Percentiles rank a stretch among this genome's conserved stretches.
phyloP scores from a whole-genome alignment of 2,797 vertebrate species.

The Toxotes lorentzi region DNA sequence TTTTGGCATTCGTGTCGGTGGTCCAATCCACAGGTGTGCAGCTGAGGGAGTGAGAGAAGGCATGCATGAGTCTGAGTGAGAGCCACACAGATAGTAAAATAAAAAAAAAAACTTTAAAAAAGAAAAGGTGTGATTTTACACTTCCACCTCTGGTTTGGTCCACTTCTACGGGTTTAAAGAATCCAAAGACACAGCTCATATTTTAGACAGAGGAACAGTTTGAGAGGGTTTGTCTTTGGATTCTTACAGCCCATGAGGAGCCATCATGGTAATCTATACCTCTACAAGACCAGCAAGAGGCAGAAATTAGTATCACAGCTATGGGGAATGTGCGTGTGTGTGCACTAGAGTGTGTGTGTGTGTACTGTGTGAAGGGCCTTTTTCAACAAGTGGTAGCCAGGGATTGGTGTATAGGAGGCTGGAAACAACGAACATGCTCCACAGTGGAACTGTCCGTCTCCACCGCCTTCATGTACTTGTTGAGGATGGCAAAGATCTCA shows the following conservation, averaged over 20 bases:
- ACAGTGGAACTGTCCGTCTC: conserved; percentile 99
- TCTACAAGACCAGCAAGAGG: conserved; percentile 67
- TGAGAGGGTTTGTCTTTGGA: conserved; percentile 62
- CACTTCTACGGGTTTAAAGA: conserved; percentile 35
- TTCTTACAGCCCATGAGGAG: conserved; percentile 50
- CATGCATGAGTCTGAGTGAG: conserved; percentile 76
- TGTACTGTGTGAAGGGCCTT: conserved; percentile 51
- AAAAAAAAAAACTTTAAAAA: conserved; percentile 18
- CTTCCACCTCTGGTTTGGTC: conserved; percentile 62
- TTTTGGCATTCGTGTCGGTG: conserved; percentile 60
- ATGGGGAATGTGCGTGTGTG: conserved; percentile 49
- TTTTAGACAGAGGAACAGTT: conserved; percentile 53
- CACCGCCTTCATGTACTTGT: conserved; percentile 99
- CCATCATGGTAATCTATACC: conserved; percentile 27
- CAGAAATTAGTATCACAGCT: conserved; percentile 72
- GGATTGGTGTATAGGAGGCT: conserved; percentile 98
- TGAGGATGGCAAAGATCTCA: conserved; percentile 98
- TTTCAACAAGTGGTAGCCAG: conserved; percentile 96
- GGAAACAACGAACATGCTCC: conserved; percentile 98
- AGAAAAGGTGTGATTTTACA: conserved; percentile 53
- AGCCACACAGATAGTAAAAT: conserved; percentile 61
- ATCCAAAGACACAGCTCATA: conserved; percentile 56
- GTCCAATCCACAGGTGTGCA: conserved; percentile 57
- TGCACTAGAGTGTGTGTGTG: conserved; percentile 55
- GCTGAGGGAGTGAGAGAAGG: conserved; percentile 62